Percentiles rank a stretch among this genome's conserved stretches.
phyloP scores from a whole-genome alignment of 2,113 vertebrate genomes.

The Litocranius walleri region DNA sequence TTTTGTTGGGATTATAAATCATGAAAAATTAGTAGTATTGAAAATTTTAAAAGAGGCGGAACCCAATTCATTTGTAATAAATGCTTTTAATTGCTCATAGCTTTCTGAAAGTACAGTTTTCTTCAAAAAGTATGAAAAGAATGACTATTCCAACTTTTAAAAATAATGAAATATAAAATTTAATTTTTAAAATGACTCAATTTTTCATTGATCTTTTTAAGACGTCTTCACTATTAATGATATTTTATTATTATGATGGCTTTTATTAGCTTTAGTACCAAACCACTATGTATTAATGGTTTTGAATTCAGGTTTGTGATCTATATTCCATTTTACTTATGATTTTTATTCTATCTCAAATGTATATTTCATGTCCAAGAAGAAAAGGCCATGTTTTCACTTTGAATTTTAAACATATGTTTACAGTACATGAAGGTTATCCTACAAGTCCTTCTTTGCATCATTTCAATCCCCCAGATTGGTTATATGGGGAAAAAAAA shows the following conservation, averaged over 20 bases:
- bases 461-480: not conserved
- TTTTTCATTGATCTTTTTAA: not conserved
- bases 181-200: not conserved
- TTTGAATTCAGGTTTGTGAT: not conserved
- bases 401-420: constrained; percentile 46
- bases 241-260: constrained; percentile 7
- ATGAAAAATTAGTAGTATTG: not conserved
- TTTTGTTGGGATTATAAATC: not conserved
- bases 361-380: constrained; percentile 4
- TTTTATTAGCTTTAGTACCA: not conserved
- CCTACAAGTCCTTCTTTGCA: not conserved
- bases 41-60: not conserved
- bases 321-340: not conserved
- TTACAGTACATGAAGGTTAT: constrained; percentile 29
- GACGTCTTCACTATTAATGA: not conserved
- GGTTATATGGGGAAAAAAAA: not conserved
- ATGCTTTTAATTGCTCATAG: not conserved
- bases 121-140: not conserved
- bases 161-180: not conserved
- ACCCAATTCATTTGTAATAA: constrained; percentile 1
- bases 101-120: not conserved
- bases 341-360: constrained; percentile 7
- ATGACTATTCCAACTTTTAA: not conserved
- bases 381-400: constrained; percentile 44
- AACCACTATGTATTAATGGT: not conserved